Percentiles rank a stretch among this genome's conserved stretches.
Conservation (phyloP, 2,113 vertebrate species). For the Puntigrus tetrazona region DNA sequence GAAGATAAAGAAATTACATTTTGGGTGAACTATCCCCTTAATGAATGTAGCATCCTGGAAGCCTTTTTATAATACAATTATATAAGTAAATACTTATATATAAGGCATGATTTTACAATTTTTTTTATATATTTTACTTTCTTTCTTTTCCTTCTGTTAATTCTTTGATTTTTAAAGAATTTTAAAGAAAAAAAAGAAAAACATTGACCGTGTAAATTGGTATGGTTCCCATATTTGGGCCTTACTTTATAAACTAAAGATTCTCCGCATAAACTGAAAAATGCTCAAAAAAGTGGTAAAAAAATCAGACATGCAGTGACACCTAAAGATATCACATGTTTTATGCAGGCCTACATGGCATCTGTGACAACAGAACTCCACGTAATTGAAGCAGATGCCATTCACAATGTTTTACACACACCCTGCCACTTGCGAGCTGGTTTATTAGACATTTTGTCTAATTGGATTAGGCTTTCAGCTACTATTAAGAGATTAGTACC, state of each 20-base stretch:
- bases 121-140: too few relatives aligned
- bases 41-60: too few relatives aligned
- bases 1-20: too few relatives aligned
- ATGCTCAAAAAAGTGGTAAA: background rate
- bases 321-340: background rate
- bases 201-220: background rate
- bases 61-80: too few relatives aligned
- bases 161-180: background rate
- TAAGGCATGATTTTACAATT: too few relatives aligned
- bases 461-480: background rate
- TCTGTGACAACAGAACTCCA: background rate
- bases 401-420: constrained; percentile 17
- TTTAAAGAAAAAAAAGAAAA: too few relatives aligned
- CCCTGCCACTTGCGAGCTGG: background rate
- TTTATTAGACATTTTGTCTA: background rate
- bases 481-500: background rate
- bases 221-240: background rate
- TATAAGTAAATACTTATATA: too few relatives aligned
- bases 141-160: too few relatives aligned
- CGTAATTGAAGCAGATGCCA: constrained; percentile 21
- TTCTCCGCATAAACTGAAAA: background rate
- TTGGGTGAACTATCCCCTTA: too few relatives aligned
- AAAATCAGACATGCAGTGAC: background rate
- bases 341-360: constrained; percentile 12
- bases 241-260: background rate